Evolutionary conservation across 2,797 vertebrate genomes (phyloP), one percentile per base, ranked within the genome.

Genomic region (Pyrocephalus nanus): DNA sequence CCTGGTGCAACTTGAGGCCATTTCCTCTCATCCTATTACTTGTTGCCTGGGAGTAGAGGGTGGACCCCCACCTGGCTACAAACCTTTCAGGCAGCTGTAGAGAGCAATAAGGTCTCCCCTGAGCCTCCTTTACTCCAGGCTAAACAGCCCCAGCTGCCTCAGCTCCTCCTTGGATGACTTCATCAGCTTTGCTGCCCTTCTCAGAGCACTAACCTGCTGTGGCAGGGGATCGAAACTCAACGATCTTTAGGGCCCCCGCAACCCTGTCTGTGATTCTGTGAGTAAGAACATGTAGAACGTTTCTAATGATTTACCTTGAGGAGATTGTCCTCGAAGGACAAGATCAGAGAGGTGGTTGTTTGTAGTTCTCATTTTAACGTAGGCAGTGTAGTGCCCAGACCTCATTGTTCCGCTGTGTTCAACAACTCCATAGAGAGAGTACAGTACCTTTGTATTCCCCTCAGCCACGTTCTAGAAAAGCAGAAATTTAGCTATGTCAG

Each of bases 341-440:
- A 98, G 92, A 32, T 97, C 86, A 67, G 96, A 97, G 53, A 98
- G 96, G 15, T 67, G 93, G 32, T 78, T 96, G 54, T 95, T 98
- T 5, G 98, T 96, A 43, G 72, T 79, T 86, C 98, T 98, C 36
- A 97, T 97, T 98, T 99, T 99, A 75, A 99, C 98, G 16, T 99
- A 99, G 9, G 99, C 99, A 7, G 99, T 99, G 96, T 99, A 99
- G 96, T 99, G 99, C 45, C 99, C 99, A 3, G 98, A 99, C 69
- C 99, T 98, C 99, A 99, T 99, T 18, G 99, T 99, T 45, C 99
- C 99, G 9, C 99, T 99, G 93, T 99, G 99, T 92, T 99, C 99
- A 60, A 99, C 99, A 12, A 99, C 97, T 30, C 99, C 99, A 21
- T 99, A 99, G 58, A 99, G 98, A 60, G 98, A 98, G 96, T 99